Evolutionary conservation across 2,888 invertebrate species (phyloP), one percentile per base, ranked within the genome.

Genomic region (Lapara coniferarum): DNA sequence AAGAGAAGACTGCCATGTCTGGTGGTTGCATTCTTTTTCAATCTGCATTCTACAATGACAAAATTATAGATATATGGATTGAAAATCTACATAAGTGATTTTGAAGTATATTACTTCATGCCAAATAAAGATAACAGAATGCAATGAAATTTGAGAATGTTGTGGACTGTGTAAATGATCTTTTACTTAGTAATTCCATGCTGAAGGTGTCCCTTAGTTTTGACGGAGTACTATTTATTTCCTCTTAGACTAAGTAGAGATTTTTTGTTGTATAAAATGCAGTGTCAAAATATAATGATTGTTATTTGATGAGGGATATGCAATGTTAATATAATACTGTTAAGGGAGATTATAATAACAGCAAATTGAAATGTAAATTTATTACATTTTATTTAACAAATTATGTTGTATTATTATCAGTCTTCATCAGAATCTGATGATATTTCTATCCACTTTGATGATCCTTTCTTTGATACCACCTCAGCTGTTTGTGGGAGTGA

Each of bases 361-460:
- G 81, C 79, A 83, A 83, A 82, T 78, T 85, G 73, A 85, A 86
- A 89, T 87, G 86, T 87, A 87, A 84, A 80, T 85, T 86, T 84
- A 86, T 90, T 89, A 89, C 85, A 90, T 89, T 89, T 88, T 88
- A 89, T 87, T 85, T 84, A 81, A 86, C 77, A 82, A 81, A 82
- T 79, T 74, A 76, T 77, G 70, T 71, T 71, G 66, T 79, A 70
- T 80, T 71, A 81, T 74, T 80, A 76, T 88, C 77, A 85, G 68
- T 88, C 84, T 74, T 84, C 93, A 53, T 90, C 93, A 5, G 93
- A 93, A 71, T 89, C 93, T 71, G 93, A 93, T 73, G 93, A 93
- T 74, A 93, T 85, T 79, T 93, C 93, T 78, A 93, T 90, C 93
- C 93, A 93, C 70, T 84, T 78, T 67, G 92, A 89, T 51, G 83